These are phyloP conservation scores for Eilema sororculum DNA, from an alignment of 2,888 invertebrate genomes.

Conservation along the genomic window DNA sequence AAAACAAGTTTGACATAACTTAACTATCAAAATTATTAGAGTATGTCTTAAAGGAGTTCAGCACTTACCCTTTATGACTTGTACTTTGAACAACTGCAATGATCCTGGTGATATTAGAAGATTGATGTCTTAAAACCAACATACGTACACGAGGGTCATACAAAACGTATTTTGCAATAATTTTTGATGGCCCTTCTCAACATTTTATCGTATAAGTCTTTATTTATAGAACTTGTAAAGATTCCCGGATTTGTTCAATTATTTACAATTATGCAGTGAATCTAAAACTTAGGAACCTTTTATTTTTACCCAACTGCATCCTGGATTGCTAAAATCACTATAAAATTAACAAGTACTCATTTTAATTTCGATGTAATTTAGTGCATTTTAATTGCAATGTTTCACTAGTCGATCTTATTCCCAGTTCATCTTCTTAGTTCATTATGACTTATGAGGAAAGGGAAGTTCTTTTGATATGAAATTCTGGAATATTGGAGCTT, in stretches of 20 bases:
- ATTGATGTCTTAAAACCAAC: conserved; percentile 30
- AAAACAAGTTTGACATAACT: conserved; percentile 4
- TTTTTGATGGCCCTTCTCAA: conserved; percentile 27
- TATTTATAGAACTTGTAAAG: background rate
- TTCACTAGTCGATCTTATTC: too few relatives aligned
- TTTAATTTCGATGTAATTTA: conserved; percentile 5
- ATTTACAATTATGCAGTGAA: too few relatives aligned
- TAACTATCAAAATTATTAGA: conserved; percentile 20
- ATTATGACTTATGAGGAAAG: too few relatives aligned
- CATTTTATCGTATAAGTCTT: conserved; percentile 19
- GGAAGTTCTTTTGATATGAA: too few relatives aligned
- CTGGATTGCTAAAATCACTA: too few relatives aligned
- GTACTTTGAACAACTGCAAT: conserved; percentile 17
- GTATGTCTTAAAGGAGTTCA: conserved; percentile 19
- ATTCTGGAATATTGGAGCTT: too few relatives aligned
- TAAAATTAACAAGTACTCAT: too few relatives aligned
- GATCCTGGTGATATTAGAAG: conserved; percentile 16
- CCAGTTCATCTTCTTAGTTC: too few relatives aligned
- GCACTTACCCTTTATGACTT: conserved; percentile 21
- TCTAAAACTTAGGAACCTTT: background rate
- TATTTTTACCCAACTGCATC: too few relatives aligned
- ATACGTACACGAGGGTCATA: conserved; percentile 19
- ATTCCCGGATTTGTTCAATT: background rate
- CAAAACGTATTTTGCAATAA: conserved; percentile 32
- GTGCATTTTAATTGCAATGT: too few relatives aligned